phyloP scores from a whole-genome alignment of 2,888 invertebrate species.

The Cheilosia pagana region DNA sequence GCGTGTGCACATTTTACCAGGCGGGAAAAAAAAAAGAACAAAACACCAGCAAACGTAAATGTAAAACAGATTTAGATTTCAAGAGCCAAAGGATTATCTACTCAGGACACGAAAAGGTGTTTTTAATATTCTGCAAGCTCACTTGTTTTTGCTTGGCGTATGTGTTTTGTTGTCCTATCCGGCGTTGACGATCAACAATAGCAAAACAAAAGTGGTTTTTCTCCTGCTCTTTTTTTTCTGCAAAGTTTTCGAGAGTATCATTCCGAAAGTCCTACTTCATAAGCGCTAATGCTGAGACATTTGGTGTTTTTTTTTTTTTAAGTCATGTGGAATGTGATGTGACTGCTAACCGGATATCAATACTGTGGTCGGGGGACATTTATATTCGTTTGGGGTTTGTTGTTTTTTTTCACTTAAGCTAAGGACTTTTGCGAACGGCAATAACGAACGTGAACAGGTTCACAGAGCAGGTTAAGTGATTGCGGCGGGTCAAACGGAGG shows the following conservation, averaged over 20 bases:
- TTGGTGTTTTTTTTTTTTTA: conserved; percentile 3
- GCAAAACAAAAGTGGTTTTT: conserved; percentile 25
- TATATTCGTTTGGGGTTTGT: conserved; percentile 20
- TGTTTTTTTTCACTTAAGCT: conserved; percentile 29
- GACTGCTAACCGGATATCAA: conserved; percentile 43
- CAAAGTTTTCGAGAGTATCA: conserved; percentile 44
- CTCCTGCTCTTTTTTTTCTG: conserved; percentile 13
- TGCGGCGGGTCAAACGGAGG: too few species aligned
- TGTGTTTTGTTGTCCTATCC: conserved; percentile 38
- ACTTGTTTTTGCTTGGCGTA: conserved; percentile 22
- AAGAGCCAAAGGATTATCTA: conserved; percentile 71
- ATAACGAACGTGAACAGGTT: conserved; percentile 18
- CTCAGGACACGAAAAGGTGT: conserved; percentile 70
- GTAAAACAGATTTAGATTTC: conserved; percentile 70
- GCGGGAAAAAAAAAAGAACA: not conserved
- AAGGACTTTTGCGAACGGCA: conserved; percentile 30
- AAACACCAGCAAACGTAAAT: conserved; percentile 22
- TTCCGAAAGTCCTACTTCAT: conserved; percentile 33
- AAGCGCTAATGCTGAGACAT: conserved; percentile 23
- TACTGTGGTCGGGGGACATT: conserved; percentile 19
- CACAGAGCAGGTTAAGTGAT: not conserved
- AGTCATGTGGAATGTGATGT: conserved; percentile 43
- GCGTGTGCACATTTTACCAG: conserved; percentile 22
- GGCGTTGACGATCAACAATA: conserved; percentile 37
- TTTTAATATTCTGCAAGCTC: conserved; percentile 64